Evolutionary conservation across 2,113 vertebrate genomes (phyloP), one percentile per base, ranked within the genome.

Genomic region (Zosterops pallidus): DNA sequence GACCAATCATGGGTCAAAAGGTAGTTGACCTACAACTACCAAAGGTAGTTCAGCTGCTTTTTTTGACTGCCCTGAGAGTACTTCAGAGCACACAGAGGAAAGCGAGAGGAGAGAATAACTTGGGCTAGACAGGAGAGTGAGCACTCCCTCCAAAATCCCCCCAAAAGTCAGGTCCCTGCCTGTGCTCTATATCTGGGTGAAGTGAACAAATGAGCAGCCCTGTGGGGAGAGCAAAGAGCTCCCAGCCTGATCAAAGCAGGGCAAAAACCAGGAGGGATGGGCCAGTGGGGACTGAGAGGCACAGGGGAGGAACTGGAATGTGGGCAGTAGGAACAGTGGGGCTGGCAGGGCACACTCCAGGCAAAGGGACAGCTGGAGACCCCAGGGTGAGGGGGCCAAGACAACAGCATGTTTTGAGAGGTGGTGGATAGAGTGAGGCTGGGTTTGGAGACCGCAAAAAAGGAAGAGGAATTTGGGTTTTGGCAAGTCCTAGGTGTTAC

Each of bases 241-340:
- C 52, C 6, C 16, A 29, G 57, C 41, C 62, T 9, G 12, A 50
- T 33, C 49, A 77, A 85, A 84, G 25, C 24, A 35, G 39, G 39
- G 35, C 33, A 28, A 52, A 72, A 91, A 33, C 3, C 6, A 10
- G 3, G 7, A 46, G 42, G 13, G 5, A 65, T 0, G 0, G 44
- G 24, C 22, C 0, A 0, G 19, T 2, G 18, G 77, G 13, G 46
- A 29, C 5, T 0, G 2, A 52, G 49, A 63, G 2, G 12, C 1
- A 2, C 7, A 9, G 42, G 29, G 1, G 4, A 57, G 65, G 47
- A 71, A 37, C 0, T 11, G 56, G 52, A 50, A 42, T 25, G 65
- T 22, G 86, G 52, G 82, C 78, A 60, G 82, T 13, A n/a, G 82
- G 42, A 81, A 14, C 35, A 31, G 44, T 1, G 4, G 65, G 63